Conservation (phyloP, 2,888 invertebrate species). For the Drosophila hamatofila region DNA sequence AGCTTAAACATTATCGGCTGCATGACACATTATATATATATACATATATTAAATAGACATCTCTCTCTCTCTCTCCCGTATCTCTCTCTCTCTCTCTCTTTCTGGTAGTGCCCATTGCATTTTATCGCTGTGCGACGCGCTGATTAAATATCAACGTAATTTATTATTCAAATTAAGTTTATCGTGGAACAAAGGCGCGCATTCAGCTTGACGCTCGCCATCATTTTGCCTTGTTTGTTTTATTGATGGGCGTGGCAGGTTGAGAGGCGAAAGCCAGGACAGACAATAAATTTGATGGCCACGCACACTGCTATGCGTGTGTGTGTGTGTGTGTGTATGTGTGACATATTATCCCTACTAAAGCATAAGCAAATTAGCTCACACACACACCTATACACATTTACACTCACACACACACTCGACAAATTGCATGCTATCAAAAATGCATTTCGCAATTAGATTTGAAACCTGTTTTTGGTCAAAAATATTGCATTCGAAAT, state of each 20-base stretch:
- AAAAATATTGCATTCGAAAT: slow-evolving; percentile 10
- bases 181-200: slow-evolving; percentile 69
- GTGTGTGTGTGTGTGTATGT: slow-evolving; percentile 31
- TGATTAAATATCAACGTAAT: slow-evolving; percentile 79
- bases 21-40: slow-evolving; percentile 50
- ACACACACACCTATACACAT: slow-evolving; percentile 12
- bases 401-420: neutral
- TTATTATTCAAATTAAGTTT: slow-evolving; percentile 79
- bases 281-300: slow-evolving; percentile 60
- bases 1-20: slow-evolving; percentile 71
- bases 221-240: slow-evolving; percentile 18
- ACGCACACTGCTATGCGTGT: slow-evolving; percentile 1
- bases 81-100: too few relatives aligned
- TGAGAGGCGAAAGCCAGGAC: neutral
- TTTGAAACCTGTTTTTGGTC: slow-evolving; percentile 35
- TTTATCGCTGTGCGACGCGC: slow-evolving; percentile 70
- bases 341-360: slow-evolving; percentile 56
- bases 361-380: slow-evolving; percentile 63
- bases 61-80: neutral
- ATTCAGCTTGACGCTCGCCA: slow-evolving; percentile 4
- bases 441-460: slow-evolving; percentile 60
- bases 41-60: slow-evolving; percentile 9
- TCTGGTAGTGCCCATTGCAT: slow-evolving; percentile 63
- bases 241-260: slow-evolving; percentile 12
- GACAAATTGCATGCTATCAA: slow-evolving; percentile 52